These are phyloP conservation scores for Mionectes olivaceus DNA, from an alignment of 2,797 vertebrate species.

Conservation along the genomic window DNA sequence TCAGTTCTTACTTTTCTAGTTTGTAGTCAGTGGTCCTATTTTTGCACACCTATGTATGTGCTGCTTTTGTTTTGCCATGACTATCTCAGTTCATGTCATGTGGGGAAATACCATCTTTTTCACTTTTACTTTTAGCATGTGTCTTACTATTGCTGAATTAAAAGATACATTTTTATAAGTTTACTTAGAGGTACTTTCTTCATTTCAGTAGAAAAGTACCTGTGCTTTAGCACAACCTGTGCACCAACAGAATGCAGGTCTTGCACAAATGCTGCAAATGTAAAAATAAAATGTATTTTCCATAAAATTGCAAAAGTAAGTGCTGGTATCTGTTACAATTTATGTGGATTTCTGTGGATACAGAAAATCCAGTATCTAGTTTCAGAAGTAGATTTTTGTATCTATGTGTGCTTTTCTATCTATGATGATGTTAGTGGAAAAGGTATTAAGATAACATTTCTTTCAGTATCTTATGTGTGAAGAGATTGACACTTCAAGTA, in stretches of 20 bases:
- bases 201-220: neutral
- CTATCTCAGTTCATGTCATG: neutral
- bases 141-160: neutral
- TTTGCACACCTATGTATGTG: neutral
- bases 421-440: neutral
- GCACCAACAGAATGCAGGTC: slow-evolving; percentile 22
- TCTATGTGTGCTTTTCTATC: neutral
- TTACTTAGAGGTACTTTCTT: slow-evolving; percentile 5
- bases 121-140: slow-evolving; percentile 15
- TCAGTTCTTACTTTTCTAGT: neutral
- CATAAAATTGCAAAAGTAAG: neutral
- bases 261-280: slow-evolving; percentile 16
- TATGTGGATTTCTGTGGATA: neutral
- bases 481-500: neutral
- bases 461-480: neutral
- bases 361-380: neutral
- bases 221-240: slow-evolving; percentile 25
- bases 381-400: neutral
- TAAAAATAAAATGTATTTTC: slow-evolving; percentile 71
- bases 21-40: neutral
- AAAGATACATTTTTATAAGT: neutral
- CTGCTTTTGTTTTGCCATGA: slow-evolving; percentile 11
- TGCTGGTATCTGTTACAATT: slow-evolving; percentile 15
- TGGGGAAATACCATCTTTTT: slow-evolving; percentile 24
- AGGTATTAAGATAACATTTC: neutral